These are phyloP conservation scores for Rhabdophis nuchalis DNA, from an alignment of 2,797 vertebrate species.

Conservation along the genomic window DNA sequence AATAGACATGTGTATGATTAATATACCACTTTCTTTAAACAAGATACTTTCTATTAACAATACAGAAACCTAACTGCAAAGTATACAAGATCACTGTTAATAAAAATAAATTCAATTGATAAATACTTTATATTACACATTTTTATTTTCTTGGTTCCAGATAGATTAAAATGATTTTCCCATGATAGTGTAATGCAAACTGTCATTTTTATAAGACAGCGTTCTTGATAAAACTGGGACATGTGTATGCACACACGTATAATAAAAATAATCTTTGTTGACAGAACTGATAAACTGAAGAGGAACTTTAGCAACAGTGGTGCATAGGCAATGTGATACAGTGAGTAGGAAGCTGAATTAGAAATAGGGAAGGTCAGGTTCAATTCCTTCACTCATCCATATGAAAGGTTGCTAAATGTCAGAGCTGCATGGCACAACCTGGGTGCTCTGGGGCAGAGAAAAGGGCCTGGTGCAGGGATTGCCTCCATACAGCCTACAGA, in stretches of 20 bases:
- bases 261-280: background rate
- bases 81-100: background rate
- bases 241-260: background rate
- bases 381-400: background rate
- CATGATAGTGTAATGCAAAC: background rate
- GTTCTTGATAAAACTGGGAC: background rate
- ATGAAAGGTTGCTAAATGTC: background rate
- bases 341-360: background rate
- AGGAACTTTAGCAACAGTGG: background rate
- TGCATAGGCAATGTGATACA: background rate
- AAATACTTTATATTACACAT: background rate
- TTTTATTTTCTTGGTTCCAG: background rate
- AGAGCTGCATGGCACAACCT: background rate
- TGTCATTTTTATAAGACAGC: background rate
- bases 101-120: background rate
- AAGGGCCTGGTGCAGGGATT: background rate
- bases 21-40: background rate
- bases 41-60: background rate
- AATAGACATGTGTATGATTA: background rate
- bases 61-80: background rate
- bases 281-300: background rate
- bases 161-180: background rate
- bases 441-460: background rate
- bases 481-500: background rate
- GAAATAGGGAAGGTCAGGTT: background rate